Evolutionary conservation across 1,140 invertebrate genomes (phyloP).

Genomic region (Andricus grossulariae): DNA sequence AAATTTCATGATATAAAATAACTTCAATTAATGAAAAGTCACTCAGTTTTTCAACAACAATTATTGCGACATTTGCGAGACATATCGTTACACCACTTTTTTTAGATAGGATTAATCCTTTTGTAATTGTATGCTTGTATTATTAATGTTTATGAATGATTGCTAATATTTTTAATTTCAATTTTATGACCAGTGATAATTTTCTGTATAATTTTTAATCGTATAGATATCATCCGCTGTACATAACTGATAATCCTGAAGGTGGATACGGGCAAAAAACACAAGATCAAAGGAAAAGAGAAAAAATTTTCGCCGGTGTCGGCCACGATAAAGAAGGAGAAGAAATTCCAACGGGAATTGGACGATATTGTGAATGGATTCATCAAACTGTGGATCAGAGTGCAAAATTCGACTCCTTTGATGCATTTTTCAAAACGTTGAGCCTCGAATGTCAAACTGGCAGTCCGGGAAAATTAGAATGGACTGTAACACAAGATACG

Average conservation of each 20-base stretch:
- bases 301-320: conserved; percentile 89
- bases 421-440: conserved; percentile 86
- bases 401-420: conserved; percentile 81
- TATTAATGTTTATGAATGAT: no score
- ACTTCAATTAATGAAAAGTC: no score
- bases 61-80: no score
- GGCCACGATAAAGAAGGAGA: conserved; percentile 84
- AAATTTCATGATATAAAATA: no score
- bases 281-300: conserved; percentile 80
- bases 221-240: conserved; percentile 92
- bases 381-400: conserved; percentile 84
- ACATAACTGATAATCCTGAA: conserved; percentile 91
- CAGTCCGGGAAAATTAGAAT: conserved; percentile 84
- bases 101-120: no score
- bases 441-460: conserved; percentile 85
- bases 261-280: conserved; percentile 89
- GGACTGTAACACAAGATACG: conserved; percentile 88
- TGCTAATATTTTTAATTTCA: no score
- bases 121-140: no score
- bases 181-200: no score
- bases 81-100: no score
- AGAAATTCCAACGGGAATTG: conserved; percentile 85
- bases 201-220: neutral
- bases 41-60: no score
- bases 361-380: conserved; percentile 86